Conservation (phyloP, 2,888 invertebrate species). For the Acanthosoma haemorrhoidale region DNA sequence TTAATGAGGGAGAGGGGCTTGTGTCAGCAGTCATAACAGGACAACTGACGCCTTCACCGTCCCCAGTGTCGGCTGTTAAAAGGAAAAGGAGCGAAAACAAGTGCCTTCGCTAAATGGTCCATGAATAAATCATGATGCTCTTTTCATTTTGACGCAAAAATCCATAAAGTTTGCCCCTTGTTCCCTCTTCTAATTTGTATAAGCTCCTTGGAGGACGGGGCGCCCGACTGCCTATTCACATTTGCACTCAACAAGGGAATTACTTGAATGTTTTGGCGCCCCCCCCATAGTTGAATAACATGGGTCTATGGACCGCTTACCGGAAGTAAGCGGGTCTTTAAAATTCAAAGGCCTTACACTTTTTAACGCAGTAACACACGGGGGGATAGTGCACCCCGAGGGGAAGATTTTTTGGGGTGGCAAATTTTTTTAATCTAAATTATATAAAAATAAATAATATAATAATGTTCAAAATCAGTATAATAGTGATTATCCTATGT, state of each 20-base stretch:
- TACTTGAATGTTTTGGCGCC: no score
- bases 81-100: constrained; percentile 10
- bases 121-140: constrained; percentile 10
- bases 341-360: not conserved
- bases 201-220: not conserved
- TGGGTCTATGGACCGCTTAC: no score
- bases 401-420: no score
- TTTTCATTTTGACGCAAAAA: constrained; percentile 7
- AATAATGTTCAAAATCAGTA: no score
- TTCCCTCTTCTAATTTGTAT: not conserved
- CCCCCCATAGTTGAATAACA: no score
- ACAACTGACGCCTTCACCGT: not conserved
- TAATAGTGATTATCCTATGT: no score
- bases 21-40: constrained; percentile 1
- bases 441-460: no score
- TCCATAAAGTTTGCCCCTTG: not conserved
- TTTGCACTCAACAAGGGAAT: not conserved
- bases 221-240: not conserved
- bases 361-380: no score
- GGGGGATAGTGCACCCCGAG: no score
- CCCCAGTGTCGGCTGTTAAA: not conserved
- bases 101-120: not conserved
- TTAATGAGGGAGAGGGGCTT: not conserved
- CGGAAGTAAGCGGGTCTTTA: not conserved
- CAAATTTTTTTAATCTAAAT: no score